phyloP scores from a whole-genome alignment of 2,888 invertebrate species.

The Clistopyga incitator region DNA sequence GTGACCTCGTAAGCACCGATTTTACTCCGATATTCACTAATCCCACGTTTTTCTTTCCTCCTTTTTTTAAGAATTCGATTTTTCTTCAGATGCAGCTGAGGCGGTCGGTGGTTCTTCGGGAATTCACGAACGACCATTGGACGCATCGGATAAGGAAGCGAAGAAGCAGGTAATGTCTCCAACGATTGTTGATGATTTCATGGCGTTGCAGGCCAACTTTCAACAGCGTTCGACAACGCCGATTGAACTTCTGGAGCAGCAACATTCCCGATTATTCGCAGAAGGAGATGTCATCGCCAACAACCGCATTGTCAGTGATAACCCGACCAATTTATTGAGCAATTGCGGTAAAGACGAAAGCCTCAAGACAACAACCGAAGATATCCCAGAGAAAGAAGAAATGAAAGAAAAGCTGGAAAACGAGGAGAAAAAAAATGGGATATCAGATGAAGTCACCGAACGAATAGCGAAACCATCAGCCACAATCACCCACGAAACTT shows the following conservation, averaged over 20 bases:
- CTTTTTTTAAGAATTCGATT: constrained; percentile 12
- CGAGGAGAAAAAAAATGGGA: constrained; percentile 34
- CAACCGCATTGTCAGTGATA: constrained; percentile 72
- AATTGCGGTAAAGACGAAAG: constrained; percentile 69
- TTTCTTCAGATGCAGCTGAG: constrained; percentile 75
- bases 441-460: neutral
- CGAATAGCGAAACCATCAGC: neutral
- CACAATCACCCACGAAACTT: neutral
- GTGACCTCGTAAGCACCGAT: neutral
- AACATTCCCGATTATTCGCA: constrained; percentile 59
- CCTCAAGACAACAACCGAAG: neutral
- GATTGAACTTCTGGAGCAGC: constrained; percentile 72
- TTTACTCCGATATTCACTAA: neutral
- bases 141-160: constrained; percentile 77
- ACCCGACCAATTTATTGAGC: constrained; percentile 75
- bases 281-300: constrained; percentile 71
- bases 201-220: constrained; percentile 81
- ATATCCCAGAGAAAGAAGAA: constrained; percentile 4
- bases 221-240: constrained; percentile 78
- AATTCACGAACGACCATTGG: constrained; percentile 75
- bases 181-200: constrained; percentile 77
- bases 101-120: constrained; percentile 75
- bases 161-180: constrained; percentile 83
- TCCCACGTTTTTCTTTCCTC: neutral
- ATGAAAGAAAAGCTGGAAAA: constrained; percentile 7